Evolutionary conservation across 2,888 invertebrate genomes (phyloP), one percentile per base, ranked within the genome.

Genomic region (Muschampia plurimacula): DNA sequence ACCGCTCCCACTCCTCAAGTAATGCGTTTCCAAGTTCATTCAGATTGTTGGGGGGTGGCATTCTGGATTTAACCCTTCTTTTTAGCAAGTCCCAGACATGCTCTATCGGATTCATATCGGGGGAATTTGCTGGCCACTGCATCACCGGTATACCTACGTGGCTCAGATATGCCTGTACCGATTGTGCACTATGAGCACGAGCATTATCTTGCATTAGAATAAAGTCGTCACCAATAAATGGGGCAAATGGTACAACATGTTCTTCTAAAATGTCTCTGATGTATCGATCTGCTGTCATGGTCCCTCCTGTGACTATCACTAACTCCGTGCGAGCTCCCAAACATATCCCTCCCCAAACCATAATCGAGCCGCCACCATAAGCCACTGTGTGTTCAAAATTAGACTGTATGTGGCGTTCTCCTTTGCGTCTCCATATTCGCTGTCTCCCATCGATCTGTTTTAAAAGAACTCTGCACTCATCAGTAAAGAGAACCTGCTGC

Each of bases 281-380:
- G 22, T 59, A 59, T 59, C 59, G 28, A 2, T 8, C 8, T 32
- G 59, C 59, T 22, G 59, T 59, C 5, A 59, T 12, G 13, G 32
- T 32, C 32, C 59, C 59, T 12, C 32, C 32, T 32, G 36, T 39
- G 15, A 62, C 10, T 5, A n/a, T 4, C 15, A n/a, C n/a, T 41
- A 62, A 15, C 41, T 62, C 62, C n/a, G 62, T 62, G 10, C n/a
- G 41, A n/a, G 62, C 62, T 41, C 41, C 62, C 12, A 62, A 39
- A 41, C n/a, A 39, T 3, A 39, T 39, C 10, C 62, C 62, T 36
- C 62, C 41, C 39, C 62, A 62, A n/a, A 62, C 62, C 62, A 62
- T 62, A 10, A 62, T 39, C 10, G 62, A 62, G n/a, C 39, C 62
- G 13, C 62, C 62, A 39, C 39, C 62, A 62, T 62, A 62, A 15